phyloP scores from a whole-genome alignment of 2,797 vertebrate species.

The Accipiter superciliosus region DNA sequence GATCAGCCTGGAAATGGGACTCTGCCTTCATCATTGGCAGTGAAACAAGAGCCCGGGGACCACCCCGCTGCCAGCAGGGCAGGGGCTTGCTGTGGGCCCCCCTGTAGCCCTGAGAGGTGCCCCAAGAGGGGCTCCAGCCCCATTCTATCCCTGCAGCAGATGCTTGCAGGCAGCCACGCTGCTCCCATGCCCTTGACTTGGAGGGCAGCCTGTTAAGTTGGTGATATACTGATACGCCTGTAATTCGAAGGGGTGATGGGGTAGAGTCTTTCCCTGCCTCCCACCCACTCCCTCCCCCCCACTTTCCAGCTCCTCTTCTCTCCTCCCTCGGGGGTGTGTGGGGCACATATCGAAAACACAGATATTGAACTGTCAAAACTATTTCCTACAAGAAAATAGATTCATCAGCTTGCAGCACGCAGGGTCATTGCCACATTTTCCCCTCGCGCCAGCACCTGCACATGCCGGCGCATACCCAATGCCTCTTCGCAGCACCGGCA shows the following conservation, averaged over 20 bases:
- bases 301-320: neutral
- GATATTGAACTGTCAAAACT: constrained; percentile 88
- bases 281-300: neutral
- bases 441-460: constrained; percentile 69
- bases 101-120: rapidly evolving
- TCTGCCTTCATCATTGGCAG: neutral
- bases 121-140: neutral
- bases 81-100: neutral
- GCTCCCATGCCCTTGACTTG: constrained; percentile 74
- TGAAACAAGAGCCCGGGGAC: neutral
- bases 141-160: neutral
- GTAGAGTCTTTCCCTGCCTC: constrained; percentile 55
- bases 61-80: rapidly evolving
- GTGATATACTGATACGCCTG: constrained; percentile 63
- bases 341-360: constrained; percentile 76
- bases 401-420: constrained; percentile 82
- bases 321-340: constrained; percentile 56
- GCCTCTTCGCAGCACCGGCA: constrained; percentile 81
- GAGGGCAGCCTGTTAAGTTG: constrained; percentile 72
- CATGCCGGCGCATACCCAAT: constrained; percentile 87
- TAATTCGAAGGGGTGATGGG: constrained; percentile 71
- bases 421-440: constrained; percentile 81
- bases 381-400: constrained; percentile 85
- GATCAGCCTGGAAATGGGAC: neutral
- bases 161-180: neutral